phyloP scores from a whole-genome alignment of 1,140 invertebrate genomes.

The Pseudomyrmex sp. region DNA sequence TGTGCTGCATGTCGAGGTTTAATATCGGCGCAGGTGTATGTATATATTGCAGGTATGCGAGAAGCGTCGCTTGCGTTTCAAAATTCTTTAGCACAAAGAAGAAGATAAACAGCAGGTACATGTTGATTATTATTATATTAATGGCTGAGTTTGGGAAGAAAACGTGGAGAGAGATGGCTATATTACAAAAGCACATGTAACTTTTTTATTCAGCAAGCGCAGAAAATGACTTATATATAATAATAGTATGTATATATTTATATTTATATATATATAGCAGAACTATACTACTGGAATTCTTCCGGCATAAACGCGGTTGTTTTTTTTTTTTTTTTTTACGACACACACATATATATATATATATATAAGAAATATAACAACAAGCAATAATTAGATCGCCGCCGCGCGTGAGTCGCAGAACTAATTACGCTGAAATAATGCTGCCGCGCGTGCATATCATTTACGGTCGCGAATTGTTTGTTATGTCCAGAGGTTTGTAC shows the following conservation, averaged over 20 bases:
- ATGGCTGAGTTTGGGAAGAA: constrained; percentile 39
- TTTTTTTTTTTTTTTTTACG: not conserved
- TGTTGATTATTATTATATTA: constrained; percentile 57
- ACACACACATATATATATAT: not conserved
- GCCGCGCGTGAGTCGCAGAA: constrained; percentile 2
- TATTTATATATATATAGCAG: not conserved
- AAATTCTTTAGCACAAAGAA: constrained; percentile 57
- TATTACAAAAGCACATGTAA: constrained; percentile 59
- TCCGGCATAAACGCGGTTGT: not conserved
- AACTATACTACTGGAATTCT: constrained; percentile 12
- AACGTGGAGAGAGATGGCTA: constrained; percentile 42
- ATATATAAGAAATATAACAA: constrained; percentile 27
- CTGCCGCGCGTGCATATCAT: constrained; percentile 23
- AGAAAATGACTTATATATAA: constrained; percentile 27
- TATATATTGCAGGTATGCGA: constrained; percentile 26
- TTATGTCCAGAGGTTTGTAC: constrained; percentile 54
- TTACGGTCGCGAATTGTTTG: constrained; percentile 52
- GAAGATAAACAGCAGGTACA: constrained; percentile 47
- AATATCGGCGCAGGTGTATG: constrained; percentile 64
- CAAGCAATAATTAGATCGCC: constrained; percentile 41
- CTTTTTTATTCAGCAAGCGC: constrained; percentile 45
- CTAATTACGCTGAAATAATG: not conserved
- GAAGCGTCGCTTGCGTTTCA: constrained; percentile 60
- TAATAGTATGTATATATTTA: too few relatives aligned
- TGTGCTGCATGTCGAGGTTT: constrained; percentile 71